phyloP scores from a whole-genome alignment of 2,113 vertebrate genomes.

The Arenaria interpres region DNA sequence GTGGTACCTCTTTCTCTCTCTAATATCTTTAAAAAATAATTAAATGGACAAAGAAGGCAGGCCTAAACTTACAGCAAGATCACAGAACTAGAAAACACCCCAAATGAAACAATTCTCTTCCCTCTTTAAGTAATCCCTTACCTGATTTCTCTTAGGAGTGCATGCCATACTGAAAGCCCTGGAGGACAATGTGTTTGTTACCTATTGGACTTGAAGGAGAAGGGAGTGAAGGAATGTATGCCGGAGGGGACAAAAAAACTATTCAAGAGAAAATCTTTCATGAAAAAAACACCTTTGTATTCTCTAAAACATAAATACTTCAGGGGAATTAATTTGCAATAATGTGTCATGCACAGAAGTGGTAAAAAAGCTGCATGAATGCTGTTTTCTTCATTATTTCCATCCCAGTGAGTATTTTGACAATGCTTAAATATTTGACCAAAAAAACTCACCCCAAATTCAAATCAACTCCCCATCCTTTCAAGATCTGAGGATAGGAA shows the following conservation, averaged over 20 bases:
- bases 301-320: not conserved
- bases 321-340: not conserved
- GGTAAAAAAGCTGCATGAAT: not conserved
- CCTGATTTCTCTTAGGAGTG: not conserved
- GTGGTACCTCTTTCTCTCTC: not conserved
- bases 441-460: not conserved
- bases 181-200: not conserved
- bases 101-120: not conserved
- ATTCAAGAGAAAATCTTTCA: not conserved
- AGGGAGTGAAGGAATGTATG: not conserved
- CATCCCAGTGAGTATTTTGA: not conserved
- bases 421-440: not conserved
- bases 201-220: not conserved
- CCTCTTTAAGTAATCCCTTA: not conserved
- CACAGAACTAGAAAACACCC: not conserved
- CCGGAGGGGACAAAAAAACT: fast-evolving
- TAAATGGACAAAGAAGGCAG: not conserved
- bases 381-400: not conserved
- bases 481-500: not conserved
- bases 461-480: not conserved
- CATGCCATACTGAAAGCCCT: not conserved
- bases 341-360: not conserved
- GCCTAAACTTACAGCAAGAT: not conserved
- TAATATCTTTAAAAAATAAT: not conserved
- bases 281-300: not conserved